phyloP scores from a whole-genome alignment of 2,113 vertebrate genomes.

The Camelus bactrianus region DNA sequence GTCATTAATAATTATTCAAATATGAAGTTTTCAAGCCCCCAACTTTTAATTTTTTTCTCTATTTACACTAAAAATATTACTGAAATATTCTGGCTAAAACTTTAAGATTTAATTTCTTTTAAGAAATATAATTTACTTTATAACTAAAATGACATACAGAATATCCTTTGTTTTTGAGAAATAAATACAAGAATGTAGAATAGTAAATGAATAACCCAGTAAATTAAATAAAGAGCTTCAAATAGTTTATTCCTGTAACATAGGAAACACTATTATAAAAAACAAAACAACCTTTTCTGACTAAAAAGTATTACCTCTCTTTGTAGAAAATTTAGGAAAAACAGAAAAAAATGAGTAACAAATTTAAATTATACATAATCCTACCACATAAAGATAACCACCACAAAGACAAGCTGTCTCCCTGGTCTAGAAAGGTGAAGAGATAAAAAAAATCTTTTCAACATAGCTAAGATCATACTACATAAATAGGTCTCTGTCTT shows the following conservation, averaged over 20 bases:
- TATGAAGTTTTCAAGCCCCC: not conserved
- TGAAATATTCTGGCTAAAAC: not conserved
- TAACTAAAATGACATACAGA: not conserved
- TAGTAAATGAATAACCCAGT: not conserved
- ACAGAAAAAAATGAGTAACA: not conserved
- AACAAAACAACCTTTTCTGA: not conserved
- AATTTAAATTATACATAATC: not conserved
- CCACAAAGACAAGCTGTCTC: not conserved
- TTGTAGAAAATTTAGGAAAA: slow-evolving; percentile 20
- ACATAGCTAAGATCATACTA: not conserved
- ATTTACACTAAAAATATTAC: not conserved
- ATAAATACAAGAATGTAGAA: not conserved
- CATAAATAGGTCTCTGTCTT: slow-evolving; percentile 14
- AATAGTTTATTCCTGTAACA: not conserved
- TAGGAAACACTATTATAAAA: slow-evolving; percentile 15
- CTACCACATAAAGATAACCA: not conserved
- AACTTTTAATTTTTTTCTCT: not conserved
- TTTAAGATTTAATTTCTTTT: slow-evolving; percentile 3
- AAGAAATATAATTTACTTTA: slow-evolving; percentile 27
- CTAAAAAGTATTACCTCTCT: slow-evolving; percentile 24
- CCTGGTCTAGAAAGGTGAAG: not conserved
- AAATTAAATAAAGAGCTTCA: slow-evolving; percentile 29
- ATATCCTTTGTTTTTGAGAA: slow-evolving; percentile 34
- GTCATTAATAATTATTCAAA: slow-evolving; percentile 11
- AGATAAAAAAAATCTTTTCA: not conserved